Evolutionary conservation across 2,797 vertebrate genomes (phyloP).

Genomic region (Buphagus erythrorhynchus): DNA sequence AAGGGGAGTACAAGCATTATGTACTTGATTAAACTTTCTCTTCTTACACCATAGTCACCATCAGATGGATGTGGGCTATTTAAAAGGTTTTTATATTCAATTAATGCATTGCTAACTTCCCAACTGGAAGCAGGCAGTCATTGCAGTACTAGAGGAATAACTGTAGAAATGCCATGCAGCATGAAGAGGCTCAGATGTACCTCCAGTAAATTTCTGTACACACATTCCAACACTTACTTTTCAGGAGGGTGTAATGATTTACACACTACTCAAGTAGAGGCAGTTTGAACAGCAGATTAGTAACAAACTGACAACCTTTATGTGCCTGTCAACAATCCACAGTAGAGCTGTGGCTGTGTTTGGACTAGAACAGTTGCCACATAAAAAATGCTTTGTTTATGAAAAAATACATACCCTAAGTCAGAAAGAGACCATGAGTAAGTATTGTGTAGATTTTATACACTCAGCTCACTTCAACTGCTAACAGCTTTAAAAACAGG

Average conservation of each 20-base stretch:
- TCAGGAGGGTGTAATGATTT: neutral
- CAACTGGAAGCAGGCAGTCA: neutral
- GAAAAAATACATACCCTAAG: neutral
- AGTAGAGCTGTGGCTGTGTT: neutral
- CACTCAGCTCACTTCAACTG: neutral
- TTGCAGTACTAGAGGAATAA: neutral
- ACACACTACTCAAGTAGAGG: neutral
- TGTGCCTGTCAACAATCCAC: neutral
- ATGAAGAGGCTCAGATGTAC: neutral
- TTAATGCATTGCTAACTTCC: neutral
- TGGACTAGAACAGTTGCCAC: neutral
- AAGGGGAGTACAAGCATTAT: neutral
- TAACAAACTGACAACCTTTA: neutral
- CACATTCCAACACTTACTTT: neutral
- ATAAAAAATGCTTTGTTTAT: neutral
- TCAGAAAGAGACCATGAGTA: neutral
- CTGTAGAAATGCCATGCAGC: neutral
- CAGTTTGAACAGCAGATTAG: neutral
- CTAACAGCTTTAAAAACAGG: constrained; percentile 54
- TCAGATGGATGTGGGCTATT: neutral
- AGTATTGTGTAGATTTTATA: neutral
- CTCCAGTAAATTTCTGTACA: neutral
- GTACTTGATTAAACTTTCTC: neutral
- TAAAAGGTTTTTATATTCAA: neutral
- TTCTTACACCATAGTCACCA: neutral